Conservation (phyloP, 2,113 vertebrate species). For the Dasyornis broadbenti region DNA sequence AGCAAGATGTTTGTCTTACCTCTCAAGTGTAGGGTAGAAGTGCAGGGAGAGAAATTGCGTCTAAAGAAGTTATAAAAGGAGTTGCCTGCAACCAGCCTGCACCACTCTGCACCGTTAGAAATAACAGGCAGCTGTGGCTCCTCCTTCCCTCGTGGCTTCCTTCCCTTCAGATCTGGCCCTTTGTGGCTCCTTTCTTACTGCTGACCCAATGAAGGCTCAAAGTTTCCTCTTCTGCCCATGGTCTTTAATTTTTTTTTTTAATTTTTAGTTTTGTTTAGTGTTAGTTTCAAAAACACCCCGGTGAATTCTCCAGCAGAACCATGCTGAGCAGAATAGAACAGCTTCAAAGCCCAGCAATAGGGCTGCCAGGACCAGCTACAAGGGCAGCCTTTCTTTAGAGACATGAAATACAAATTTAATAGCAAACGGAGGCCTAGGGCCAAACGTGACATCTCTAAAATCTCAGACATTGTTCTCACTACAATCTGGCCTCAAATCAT, state of each 20-base stretch:
- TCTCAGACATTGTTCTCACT: background rate
- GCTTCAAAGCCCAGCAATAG: background rate
- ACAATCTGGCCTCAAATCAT: background rate
- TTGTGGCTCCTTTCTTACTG: background rate
- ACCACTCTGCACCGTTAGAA: background rate
- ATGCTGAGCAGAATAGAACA: background rate
- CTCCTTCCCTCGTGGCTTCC: background rate
- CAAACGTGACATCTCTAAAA: background rate
- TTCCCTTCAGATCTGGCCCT: background rate
- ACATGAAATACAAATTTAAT: background rate
- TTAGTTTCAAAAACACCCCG: fast-evolving
- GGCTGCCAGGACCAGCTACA: background rate
- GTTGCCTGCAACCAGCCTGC: background rate
- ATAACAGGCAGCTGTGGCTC: background rate
- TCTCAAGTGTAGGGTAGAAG: background rate
- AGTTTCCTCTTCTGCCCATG: background rate
- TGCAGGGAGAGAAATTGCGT: background rate
- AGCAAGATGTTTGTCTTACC: background rate
- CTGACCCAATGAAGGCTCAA: background rate
- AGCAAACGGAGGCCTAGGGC: background rate
- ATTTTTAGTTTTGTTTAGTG: background rate
- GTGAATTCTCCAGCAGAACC: background rate
- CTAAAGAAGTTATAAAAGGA: background rate
- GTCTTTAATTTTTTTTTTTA: background rate
- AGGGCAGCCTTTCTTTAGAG: background rate